Base-by-base conservation (phyloP, 2,888 invertebrate species). In the Cataglyphis albicans region DNA sequence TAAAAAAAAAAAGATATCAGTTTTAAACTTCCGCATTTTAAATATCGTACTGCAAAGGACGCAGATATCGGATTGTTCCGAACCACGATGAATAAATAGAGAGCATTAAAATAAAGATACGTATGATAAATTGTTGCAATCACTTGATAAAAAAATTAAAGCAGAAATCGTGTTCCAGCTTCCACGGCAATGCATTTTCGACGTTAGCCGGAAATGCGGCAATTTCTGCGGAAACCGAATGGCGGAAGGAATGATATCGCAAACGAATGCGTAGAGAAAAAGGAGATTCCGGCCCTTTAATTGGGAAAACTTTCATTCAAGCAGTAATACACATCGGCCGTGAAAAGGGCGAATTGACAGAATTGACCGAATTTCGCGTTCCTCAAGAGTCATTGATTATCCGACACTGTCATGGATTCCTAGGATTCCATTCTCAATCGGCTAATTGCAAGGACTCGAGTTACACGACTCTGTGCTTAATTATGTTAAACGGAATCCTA, bases 251-350 rank as follows among this genome's bases (percentile, higher is more conserved):
- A 65, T 29, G 48, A 68, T n/a, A 64, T 70, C 35, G n/a, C 35
- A 59, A 15, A n/a, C 3, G 18, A 41, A 55, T 25, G 35, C 32
- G 35, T n/a, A 55, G 64, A 5, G 52, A 52, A 76, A 75, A 75
- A 55, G 65, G 12, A 48, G 32, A 25, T 70, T 65, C 61, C 48
- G 52, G 57, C 65, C 61, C 65, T 83, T 86, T 80, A 80, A 86
- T 86, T 80, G 76, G 76, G 63, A 80, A 85, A 83, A 72, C 12
- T 65, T 82, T 63, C 59, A 41, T 65, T 80, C 25, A 64, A 48
- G 15, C 7, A 3, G 57, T 18, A 65, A 61, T 52, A 25, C 38
- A n/a, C 1, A 25, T 67, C 7, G 44, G 21, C 15, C 21, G 25
- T 38, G 25, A 10, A 57, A 35, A 21, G 12, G 18, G 21, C 57